phyloP scores from a whole-genome alignment of 2,797 vertebrate genomes.

The Caiman crocodilus region DNA sequence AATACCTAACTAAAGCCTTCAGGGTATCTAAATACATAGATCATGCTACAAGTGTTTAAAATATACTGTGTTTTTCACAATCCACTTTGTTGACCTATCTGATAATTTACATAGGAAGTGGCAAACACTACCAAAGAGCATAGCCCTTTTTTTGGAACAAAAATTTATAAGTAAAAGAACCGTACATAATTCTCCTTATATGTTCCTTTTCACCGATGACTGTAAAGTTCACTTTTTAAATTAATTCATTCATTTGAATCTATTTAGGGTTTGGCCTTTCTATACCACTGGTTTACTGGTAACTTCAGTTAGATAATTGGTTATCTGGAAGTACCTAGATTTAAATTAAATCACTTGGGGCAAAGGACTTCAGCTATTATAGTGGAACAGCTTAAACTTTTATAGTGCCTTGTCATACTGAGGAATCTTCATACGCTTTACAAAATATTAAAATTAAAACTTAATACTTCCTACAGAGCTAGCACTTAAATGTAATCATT shows the following conservation, averaged over 20 bases:
- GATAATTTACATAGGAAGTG: background rate
- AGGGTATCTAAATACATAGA: background rate
- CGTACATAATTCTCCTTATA: background rate
- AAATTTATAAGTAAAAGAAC: background rate
- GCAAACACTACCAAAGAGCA: background rate
- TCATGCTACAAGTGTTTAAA: background rate
- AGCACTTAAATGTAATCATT: conserved; percentile 20
- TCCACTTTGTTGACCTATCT: background rate
- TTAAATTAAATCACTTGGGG: background rate
- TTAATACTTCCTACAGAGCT: conserved; percentile 6
- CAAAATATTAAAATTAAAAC: conserved; percentile 47
- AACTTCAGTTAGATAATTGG: background rate
- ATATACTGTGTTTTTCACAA: background rate
- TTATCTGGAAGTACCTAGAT: background rate
- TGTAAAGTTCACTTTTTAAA: background rate
- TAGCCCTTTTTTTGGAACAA: background rate
- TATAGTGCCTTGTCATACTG: background rate
- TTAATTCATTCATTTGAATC: background rate
- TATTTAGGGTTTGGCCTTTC: background rate
- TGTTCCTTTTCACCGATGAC: background rate
- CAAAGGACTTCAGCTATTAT: conserved; percentile 4
- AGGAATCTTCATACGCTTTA: conserved; percentile 40
- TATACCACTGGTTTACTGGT: background rate
- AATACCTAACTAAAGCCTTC: background rate
- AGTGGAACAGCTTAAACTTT: conserved; percentile 28